Evolutionary conservation across 2,797 vertebrate genomes (phyloP).

Genomic region (Erpetoichthys calabaricus): DNA sequence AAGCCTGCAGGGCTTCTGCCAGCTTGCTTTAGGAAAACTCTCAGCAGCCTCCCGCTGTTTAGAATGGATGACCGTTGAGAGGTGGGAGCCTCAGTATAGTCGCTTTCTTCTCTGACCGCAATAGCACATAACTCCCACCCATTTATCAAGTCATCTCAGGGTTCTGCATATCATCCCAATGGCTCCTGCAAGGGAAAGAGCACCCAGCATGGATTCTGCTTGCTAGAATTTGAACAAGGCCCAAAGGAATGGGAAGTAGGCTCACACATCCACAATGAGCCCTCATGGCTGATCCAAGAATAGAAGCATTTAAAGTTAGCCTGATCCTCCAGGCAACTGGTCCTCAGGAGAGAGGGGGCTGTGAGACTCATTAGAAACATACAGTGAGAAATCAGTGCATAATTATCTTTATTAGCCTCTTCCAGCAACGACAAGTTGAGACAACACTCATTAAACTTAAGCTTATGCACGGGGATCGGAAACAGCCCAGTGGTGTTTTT

Average conservation of each 20-base stretch:
- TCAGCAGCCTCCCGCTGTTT: not conserved
- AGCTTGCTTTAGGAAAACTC: not conserved
- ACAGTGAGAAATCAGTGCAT: slow-evolving; percentile 1
- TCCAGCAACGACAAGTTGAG: not conserved
- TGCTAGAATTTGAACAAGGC: too few relatives aligned
- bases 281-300: too few relatives aligned
- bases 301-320: too few relatives aligned
- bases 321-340: not conserved
- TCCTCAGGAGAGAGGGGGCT: not conserved
- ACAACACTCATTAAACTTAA: slow-evolving; percentile 3
- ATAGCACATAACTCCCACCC: not conserved
- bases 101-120: not conserved
- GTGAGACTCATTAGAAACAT: slow-evolving; percentile 4
- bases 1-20: not conserved
- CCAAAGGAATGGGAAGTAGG: too few relatives aligned
- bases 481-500: not conserved
- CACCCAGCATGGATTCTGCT: too few relatives aligned
- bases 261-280: too few relatives aligned
- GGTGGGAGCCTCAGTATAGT: not conserved
- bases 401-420: slow-evolving; percentile 5
- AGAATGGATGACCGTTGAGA: not conserved
- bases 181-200: too few relatives aligned
- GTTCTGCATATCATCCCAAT: not conserved
- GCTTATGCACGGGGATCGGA: not conserved
- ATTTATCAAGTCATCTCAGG: slow-evolving; percentile 1